phyloP scores from a whole-genome alignment of 2,113 vertebrate species.

The Taxidea taxus region DNA sequence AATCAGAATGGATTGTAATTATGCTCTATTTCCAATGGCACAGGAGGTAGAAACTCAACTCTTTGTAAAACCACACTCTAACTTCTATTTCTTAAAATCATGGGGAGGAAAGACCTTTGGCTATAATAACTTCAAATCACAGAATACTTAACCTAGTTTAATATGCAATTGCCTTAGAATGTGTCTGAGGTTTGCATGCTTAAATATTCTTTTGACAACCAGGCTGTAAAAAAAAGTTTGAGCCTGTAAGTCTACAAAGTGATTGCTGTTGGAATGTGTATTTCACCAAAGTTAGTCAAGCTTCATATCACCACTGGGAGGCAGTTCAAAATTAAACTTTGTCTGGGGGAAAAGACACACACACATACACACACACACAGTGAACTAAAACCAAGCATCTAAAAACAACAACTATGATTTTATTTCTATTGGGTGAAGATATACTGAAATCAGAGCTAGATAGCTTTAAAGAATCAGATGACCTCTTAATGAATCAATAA shows the following conservation, averaged over 20 bases:
- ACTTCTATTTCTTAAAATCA: conserved; percentile 33
- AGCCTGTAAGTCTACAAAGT: not conserved
- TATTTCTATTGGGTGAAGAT: not conserved
- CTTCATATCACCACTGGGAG: not conserved
- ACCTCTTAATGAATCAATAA: not conserved
- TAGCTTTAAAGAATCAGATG: not conserved
- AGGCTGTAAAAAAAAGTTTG: conserved; percentile 28
- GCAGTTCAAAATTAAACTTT: conserved; percentile 33
- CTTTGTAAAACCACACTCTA: conserved; percentile 16
- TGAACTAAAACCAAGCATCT: not conserved
- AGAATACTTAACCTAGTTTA: conserved; percentile 49
- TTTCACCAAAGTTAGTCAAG: conserved; percentile 6
- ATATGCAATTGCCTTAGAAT: conserved; percentile 33
- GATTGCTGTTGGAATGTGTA: not conserved
- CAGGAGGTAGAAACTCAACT: not conserved
- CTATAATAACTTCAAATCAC: conserved; percentile 40
- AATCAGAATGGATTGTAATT: not conserved
- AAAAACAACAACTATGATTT: not conserved
- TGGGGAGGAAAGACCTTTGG: conserved; percentile 10
- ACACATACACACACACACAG: not conserved
- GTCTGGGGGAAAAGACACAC: not conserved
- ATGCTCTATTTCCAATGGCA: not conserved
- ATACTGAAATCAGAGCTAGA: not conserved
- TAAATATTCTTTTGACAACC: conserved; percentile 47
- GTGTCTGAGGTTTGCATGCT: conserved; percentile 22